Evolutionary conservation across 2,888 invertebrate genomes (phyloP), one percentile per base, ranked within the genome.

Genomic region (Flexamia atlantica): DNA sequence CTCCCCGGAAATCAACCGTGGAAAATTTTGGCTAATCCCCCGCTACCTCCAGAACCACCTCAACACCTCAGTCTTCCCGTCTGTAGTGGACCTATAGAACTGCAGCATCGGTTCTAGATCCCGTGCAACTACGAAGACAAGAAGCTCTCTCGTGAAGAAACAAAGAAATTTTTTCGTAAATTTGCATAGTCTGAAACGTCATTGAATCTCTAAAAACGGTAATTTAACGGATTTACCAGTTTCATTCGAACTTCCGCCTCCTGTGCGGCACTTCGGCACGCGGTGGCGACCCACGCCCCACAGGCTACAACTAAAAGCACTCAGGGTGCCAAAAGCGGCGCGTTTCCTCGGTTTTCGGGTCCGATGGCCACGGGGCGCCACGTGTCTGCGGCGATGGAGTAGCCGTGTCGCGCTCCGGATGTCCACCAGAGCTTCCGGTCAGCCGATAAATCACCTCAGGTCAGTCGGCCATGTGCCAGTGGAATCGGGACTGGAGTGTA

Each of bases 281-380:
- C 53, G 20, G 46, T 4, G 7, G 12, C 23, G 23, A 5, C 53
- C 53, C 20, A 5, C 23, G 5, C 50, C 10, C 12, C 46, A 23
- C 53, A 20, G 10, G 53, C 7, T 53, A 64, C 64, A 64, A 23
- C 64, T 30, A 64, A 64, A 64, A 64, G 64, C 64, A 64, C 25
- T 64, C 4, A 30, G 9, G 17, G 28, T 28, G 3, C 64, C 28
- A 30, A 30, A 23, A 57, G 57, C 9, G 57, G 57, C 12, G 20
- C 53, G 53, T 23, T 53, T 64, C 17, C 64, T 14, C 64, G 3
- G 64, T 25, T 30, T 30, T 30, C 57, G 64, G 28, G 28, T 23
- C 64, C 17, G 28, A 23, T 23, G 57, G 20, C 23, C 20, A 57
- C 57, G 57, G 20, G 64, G 28, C 28, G 64, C 64, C 64, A 28